These are phyloP conservation scores for Gymnorhina tibicen DNA, from an alignment of 2,113 vertebrate genomes.

Conservation along the genomic window DNA sequence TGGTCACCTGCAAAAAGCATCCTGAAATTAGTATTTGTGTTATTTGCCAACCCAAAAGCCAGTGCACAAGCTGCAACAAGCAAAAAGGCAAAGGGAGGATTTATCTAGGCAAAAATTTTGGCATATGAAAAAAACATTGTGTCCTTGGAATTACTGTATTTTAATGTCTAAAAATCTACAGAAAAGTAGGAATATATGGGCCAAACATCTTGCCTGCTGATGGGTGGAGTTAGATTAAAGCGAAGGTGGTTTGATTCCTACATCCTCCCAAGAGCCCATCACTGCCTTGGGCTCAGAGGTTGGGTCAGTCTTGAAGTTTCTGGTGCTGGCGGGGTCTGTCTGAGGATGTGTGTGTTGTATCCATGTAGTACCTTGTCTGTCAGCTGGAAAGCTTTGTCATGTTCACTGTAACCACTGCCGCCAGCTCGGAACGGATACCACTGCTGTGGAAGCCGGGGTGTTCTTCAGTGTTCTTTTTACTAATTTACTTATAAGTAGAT, in stretches of 20 bases:
- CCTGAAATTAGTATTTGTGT: background rate
- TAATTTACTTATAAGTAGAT: background rate
- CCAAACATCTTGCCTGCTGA: background rate
- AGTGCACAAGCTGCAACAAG: background rate
- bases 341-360: background rate
- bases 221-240: background rate
- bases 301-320: background rate
- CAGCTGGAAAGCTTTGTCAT: background rate
- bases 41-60: background rate
- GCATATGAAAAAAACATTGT: background rate
- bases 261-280: background rate
- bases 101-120: background rate
- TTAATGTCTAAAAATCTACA: background rate
- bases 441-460: background rate
- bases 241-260: background rate
- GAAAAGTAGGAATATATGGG: background rate
- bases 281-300: background rate
- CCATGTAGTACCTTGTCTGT: constrained; percentile 9
- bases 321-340: background rate
- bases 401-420: background rate
- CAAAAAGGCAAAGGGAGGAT: background rate
- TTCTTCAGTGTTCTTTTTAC: background rate
- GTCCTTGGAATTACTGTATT: background rate
- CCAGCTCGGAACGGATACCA: background rate
- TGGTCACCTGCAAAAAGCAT: background rate